A percentile compares a stretch with the other conserved stretches of the same genome.
Evolutionary conservation across 2,888 invertebrate genomes (phyloP).

Genomic region (Scelioninae gen. 1): DNA sequence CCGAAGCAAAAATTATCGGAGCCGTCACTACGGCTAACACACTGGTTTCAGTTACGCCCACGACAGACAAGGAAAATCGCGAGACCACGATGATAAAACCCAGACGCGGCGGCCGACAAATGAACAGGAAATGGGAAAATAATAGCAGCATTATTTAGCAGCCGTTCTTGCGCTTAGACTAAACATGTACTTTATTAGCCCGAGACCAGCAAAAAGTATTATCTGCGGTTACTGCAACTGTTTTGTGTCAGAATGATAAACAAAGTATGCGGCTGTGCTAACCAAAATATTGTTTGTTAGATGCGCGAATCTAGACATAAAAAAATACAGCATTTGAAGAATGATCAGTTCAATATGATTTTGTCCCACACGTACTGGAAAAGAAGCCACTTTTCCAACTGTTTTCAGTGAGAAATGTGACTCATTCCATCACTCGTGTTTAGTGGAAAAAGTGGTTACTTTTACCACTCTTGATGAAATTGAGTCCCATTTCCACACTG

Average conservation of each 20-base stretch:
- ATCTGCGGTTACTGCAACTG: conserved; percentile 38
- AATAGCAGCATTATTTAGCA: conserved; percentile 57
- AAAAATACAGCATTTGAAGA: too few species aligned
- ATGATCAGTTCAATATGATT: too few species aligned
- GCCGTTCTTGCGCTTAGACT: too few species aligned
- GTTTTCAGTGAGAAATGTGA: too few species aligned
- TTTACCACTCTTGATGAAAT: too few species aligned
- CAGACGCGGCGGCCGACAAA: conserved; percentile 57
- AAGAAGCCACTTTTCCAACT: too few species aligned
- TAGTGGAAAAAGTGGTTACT: too few species aligned
- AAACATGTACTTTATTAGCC: too few species aligned
- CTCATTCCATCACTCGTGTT: too few species aligned
- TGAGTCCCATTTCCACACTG: too few species aligned
- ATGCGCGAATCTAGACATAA: too few species aligned
- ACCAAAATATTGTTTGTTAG: conserved; percentile 9
- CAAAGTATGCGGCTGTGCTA: conserved; percentile 16
- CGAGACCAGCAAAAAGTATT: conserved; percentile 25
- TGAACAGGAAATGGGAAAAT: conserved; percentile 60
- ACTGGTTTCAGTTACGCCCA: conserved; percentile 57
- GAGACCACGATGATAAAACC: conserved; percentile 37
- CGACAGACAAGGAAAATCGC: conserved; percentile 45
- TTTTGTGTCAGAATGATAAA: conserved; percentile 39
- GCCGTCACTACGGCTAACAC: conserved; percentile 66
- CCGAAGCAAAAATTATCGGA: conserved; percentile 70
- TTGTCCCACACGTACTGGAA: too few species aligned